Conservation (phyloP, 2,888 invertebrate genomes). For the Cheilosia impressa region DNA sequence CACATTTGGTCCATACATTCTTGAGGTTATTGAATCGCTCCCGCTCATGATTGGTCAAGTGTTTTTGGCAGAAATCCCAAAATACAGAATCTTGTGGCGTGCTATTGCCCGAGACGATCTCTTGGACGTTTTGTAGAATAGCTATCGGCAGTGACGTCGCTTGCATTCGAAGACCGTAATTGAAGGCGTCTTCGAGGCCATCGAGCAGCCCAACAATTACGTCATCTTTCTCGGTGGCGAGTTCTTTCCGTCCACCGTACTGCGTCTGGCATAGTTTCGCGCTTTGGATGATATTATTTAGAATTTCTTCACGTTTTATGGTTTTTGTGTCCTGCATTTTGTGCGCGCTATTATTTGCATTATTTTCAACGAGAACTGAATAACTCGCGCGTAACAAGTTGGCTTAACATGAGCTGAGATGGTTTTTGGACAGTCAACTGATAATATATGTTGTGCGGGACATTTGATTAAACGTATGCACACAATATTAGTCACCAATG, state of each 20-base stretch:
- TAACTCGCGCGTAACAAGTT: conserved; percentile 20
- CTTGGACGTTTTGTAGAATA: conserved; percentile 88
- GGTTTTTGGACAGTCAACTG: conserved; percentile 1
- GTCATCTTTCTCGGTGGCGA: conserved; percentile 94
- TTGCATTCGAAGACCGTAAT: conserved; percentile 90
- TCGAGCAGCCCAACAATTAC: conserved; percentile 86
- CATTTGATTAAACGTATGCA: background rate
- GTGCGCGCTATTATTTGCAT: background rate
- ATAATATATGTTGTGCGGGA: background rate
- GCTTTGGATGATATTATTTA: conserved; percentile 79
- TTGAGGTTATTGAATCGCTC: conserved; percentile 91
- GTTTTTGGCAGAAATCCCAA: conserved; percentile 91
- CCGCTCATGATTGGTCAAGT: conserved; percentile 94
- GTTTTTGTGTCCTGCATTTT: conserved; percentile 52
- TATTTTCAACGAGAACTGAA: background rate
- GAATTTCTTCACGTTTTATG: conserved; percentile 79
- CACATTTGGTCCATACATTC: conserved; percentile 87
- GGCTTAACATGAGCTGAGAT: background rate
- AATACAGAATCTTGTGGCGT: conserved; percentile 84
- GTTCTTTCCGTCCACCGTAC: conserved; percentile 94
- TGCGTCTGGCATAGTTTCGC: conserved; percentile 88
- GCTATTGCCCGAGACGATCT: conserved; percentile 87
- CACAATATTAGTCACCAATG: background rate
- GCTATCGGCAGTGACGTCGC: conserved; percentile 82
- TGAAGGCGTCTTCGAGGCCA: conserved; percentile 90